Percentiles rank a stretch among this genome's conserved stretches.
These are phyloP conservation scores for Australoheros scitulus DNA, from an alignment of 2,113 vertebrate genomes.

Conservation along the genomic window DNA sequence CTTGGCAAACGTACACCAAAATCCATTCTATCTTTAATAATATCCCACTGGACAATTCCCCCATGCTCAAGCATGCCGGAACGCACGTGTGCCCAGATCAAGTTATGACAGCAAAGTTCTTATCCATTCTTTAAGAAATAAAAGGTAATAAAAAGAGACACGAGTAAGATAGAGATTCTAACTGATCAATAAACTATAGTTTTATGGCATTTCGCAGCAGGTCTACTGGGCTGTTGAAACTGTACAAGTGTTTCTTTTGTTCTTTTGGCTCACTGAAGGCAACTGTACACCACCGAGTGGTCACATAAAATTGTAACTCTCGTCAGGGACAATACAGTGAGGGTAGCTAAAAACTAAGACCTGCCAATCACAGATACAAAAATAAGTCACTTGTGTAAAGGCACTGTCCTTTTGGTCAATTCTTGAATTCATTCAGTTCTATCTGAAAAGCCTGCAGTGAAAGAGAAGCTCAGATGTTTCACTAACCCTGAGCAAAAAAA, in stretches of 20 bases:
- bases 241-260: neutral
- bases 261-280: neutral
- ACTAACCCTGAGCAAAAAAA: conserved; percentile 10
- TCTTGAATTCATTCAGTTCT: conserved; percentile 11
- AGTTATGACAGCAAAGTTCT: neutral
- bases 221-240: neutral
- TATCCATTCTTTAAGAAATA: conserved; percentile 19
- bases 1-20: conserved; percentile 61
- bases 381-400: neutral
- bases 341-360: neutral
- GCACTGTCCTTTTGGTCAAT: neutral
- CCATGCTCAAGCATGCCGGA: conserved; percentile 29
- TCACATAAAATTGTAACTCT: conserved; percentile 10
- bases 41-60: conserved; percentile 38
- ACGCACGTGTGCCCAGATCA: conserved; percentile 10
- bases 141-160: neutral
- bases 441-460: conserved; percentile 20
- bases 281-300: neutral
- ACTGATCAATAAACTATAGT: neutral
- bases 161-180: neutral
- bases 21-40: conserved; percentile 52
- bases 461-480: conserved; percentile 30
- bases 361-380: neutral
- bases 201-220: neutral
- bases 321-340: neutral